These are phyloP conservation scores for Epinephelus lanceolatus DNA, from an alignment of 2,113 vertebrate species.

Conservation along the genomic window DNA sequence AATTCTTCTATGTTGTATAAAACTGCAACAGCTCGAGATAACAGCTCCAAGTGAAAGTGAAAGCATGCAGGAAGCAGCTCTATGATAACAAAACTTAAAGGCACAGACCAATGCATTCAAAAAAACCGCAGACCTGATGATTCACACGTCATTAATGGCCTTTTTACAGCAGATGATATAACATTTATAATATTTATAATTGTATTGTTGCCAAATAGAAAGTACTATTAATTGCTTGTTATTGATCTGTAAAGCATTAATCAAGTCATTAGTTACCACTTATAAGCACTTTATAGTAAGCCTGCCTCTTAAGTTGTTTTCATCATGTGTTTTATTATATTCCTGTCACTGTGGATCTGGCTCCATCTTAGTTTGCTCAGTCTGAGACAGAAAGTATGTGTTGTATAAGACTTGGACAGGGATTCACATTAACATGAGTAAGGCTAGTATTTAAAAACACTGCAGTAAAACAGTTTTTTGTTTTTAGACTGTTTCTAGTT, in stretches of 20 bases:
- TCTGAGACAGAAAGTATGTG: too few species aligned
- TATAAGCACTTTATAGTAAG: background rate
- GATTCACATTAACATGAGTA: too few species aligned
- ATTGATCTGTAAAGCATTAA: background rate
- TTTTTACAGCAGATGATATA: background rate
- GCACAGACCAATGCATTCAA: background rate
- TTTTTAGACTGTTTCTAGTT: too few species aligned
- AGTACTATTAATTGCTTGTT: background rate
- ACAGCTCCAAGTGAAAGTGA: constrained; percentile 17
- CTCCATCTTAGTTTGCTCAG: too few species aligned
- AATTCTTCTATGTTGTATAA: rapidly evolving
- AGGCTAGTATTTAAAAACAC: too few species aligned
- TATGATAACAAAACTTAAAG: background rate
- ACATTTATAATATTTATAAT: background rate
- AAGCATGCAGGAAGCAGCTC: background rate
- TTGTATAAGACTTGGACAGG: too few species aligned
- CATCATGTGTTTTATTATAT: too few species aligned
- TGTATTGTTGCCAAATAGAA: background rate
- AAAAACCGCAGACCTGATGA: background rate
- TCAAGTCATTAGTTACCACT: background rate
- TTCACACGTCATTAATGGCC: background rate
- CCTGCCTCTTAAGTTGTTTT: too few species aligned
- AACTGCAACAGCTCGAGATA: background rate
- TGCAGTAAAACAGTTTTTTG: too few species aligned
- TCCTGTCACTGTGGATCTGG: too few species aligned